phyloP scores from a whole-genome alignment of 2,888 invertebrate genomes.

The Spatulosminthurus flaviceps region DNA sequence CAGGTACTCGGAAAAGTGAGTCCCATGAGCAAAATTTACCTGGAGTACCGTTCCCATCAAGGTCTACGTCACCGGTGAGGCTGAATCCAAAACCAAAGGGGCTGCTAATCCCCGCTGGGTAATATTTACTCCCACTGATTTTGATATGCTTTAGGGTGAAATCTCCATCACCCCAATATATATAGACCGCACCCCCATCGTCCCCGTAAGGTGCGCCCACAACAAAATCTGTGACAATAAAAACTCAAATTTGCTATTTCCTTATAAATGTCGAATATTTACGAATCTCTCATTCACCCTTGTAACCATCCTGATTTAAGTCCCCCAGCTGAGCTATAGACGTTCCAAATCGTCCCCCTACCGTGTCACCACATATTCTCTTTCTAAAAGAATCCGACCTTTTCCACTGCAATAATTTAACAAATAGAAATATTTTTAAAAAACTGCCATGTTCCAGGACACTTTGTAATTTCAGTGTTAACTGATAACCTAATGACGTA shows the following conservation, averaged over 20 bases:
- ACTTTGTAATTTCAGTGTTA: not conserved
- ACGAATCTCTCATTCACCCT: constrained; percentile 67
- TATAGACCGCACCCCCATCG: constrained; percentile 72
- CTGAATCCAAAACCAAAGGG: constrained; percentile 70
- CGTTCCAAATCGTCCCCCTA: constrained; percentile 73
- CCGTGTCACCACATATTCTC: not conserved
- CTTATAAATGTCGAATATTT: not conserved
- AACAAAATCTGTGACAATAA: constrained; percentile 70
- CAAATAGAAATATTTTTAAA: not conserved
- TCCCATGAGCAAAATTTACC: constrained; percentile 70
- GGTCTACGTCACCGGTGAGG: constrained; percentile 71
- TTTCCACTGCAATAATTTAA: not conserved
- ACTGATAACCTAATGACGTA: not conserved
- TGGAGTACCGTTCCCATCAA: constrained; percentile 72
- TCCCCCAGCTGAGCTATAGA: constrained; percentile 74
- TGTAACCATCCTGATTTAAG: constrained; percentile 73
- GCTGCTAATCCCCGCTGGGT: too few relatives aligned
- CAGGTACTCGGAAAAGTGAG: too few relatives aligned
- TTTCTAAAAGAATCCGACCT: too few relatives aligned
- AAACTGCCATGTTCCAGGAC: not conserved
- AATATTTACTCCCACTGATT: constrained; percentile 67
- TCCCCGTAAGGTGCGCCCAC: constrained; percentile 75
- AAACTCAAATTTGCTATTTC: not conserved
- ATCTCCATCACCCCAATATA: constrained; percentile 72
- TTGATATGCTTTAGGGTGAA: constrained; percentile 68